Percentiles rank a stretch among this genome's conserved stretches.
These are phyloP conservation scores for Lasioglossum leucozonium DNA, from an alignment of 2,888 invertebrate species.

Conservation along the genomic window DNA sequence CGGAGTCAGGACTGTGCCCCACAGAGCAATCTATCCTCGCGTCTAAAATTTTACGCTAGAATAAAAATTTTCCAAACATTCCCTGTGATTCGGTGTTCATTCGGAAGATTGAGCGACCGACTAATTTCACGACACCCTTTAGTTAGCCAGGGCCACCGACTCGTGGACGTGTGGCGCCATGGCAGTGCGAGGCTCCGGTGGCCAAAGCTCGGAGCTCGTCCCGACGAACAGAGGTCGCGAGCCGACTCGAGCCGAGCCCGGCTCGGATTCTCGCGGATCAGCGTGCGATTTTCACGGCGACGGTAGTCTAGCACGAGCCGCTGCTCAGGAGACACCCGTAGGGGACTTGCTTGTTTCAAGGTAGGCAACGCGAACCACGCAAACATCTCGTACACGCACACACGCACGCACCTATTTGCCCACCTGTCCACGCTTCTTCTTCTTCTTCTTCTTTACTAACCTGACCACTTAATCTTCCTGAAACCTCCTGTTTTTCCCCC, in stretches of 20 bases:
- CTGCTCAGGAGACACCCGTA: constrained; percentile 82
- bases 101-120: not conserved
- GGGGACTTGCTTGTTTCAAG: constrained; percentile 80
- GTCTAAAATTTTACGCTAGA: no score
- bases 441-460: not conserved
- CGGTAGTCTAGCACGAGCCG: constrained; percentile 83
- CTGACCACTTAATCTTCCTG: not conserved
- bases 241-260: constrained; percentile 26
- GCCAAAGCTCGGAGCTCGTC: constrained; percentile 37
- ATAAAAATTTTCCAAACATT: not conserved
- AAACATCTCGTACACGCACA: not conserved
- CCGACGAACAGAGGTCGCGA: constrained; percentile 39
- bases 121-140: not conserved
- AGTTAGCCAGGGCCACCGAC: not conserved
- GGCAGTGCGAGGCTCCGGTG: constrained; percentile 27
- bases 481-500: not conserved
- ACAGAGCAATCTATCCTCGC: no score
- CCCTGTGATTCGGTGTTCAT: not conserved
- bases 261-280: constrained; percentile 32
- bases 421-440: not conserved
- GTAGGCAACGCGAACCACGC: constrained; percentile 26
- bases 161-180: constrained; percentile 25
- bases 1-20: no score
- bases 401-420: not conserved
- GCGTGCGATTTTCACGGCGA: constrained; percentile 44